A percentile compares a stretch with the other conserved stretches of the same genome.
Conservation (phyloP, 2,888 invertebrate species). For the Acanthosoma haemorrhoidale region DNA sequence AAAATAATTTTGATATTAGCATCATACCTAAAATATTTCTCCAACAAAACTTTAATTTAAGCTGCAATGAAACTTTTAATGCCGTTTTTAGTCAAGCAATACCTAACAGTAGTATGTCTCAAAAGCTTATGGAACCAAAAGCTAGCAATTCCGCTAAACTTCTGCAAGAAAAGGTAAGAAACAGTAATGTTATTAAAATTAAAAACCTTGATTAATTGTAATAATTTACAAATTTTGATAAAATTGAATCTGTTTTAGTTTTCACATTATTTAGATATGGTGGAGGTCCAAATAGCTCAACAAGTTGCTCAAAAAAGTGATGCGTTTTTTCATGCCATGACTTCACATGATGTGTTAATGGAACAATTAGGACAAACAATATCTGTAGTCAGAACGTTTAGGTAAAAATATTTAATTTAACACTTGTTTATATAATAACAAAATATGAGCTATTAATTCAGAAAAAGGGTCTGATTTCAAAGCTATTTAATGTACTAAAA, state of each 20-base stretch:
- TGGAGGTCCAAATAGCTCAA: conserved; percentile 87
- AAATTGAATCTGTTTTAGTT: conserved; percentile 50
- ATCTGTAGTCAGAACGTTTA: conserved; percentile 64
- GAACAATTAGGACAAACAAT: conserved; percentile 85
- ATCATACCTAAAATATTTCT: conserved; percentile 82
- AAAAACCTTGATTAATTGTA: neutral
- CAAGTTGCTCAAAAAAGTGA: conserved; percentile 92
- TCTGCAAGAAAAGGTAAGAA: conserved; percentile 70
- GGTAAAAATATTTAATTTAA: conserved; percentile 45
- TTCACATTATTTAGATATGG: conserved; percentile 89
- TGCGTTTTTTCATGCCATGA: conserved; percentile 97
- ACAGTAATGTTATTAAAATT: neutral
- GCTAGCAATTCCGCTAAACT: conserved; percentile 48
- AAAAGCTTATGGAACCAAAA: conserved; percentile 29
- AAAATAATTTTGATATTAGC: conserved; percentile 52
- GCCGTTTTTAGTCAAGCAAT: conserved; percentile 68
- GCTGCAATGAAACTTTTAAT: conserved; percentile 73
- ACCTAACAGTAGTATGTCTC: conserved; percentile 19
- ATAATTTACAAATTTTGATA: conserved; percentile 28
- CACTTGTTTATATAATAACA: too few relatives aligned
- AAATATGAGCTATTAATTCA: too few relatives aligned
- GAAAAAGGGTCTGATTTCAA: too few relatives aligned
- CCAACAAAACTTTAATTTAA: conserved; percentile 70
- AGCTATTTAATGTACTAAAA: too few relatives aligned
- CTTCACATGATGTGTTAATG: conserved; percentile 95